Base-by-base conservation (phyloP, 2,888 invertebrate genomes). In the Phyllotreta cruciferae region DNA sequence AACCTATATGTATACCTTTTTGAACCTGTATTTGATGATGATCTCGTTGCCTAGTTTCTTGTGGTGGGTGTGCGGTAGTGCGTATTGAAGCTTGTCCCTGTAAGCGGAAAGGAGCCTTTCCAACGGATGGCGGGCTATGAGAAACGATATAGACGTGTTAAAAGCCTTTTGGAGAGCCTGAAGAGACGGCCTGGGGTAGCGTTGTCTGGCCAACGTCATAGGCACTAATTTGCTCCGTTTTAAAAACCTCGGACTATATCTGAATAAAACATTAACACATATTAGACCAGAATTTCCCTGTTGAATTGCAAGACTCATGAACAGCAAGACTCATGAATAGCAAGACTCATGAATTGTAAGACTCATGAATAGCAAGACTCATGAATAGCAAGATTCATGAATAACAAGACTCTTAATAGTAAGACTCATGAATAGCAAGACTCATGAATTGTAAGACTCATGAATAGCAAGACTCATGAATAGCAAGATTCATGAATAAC, bases 71-170 rank as follows among this genome's bases (percentile, higher is more conserved):
- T 91, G 90, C 0, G 92, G 92, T 80, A 92, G 84, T 49, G 93
- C 90, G 76, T 90, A 91, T 64, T 92, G 89, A 71, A 96, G 87
- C 83, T 93, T 93, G 79, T 93, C 93, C 73, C 91, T 87, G 79
- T 93, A 93, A 57, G 91, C 93, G 56, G 92, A 92, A 61, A 92
- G 86, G 66, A 93, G 83, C 73, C 90, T 84, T 79, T 93, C 92
- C 70, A 93, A 84, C 1, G 93, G 93, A 82, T 93, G 92, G 70
- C 93, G 84, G 6, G 91, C 92, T 68, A 93, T 92, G 67, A 93
- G 83, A 80, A 93, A 93, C 64, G 92, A 90, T 71, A 91, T 85
- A 58, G 92, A 92, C 60, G 72, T 68, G 71, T 88, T 87, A 79
- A 93, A 88, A 55, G 91, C 92, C 73, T 86, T 87, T 74, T 84